phyloP scores from a whole-genome alignment of 1,140 invertebrate genomes.

The Euura saliciscinereae region DNA sequence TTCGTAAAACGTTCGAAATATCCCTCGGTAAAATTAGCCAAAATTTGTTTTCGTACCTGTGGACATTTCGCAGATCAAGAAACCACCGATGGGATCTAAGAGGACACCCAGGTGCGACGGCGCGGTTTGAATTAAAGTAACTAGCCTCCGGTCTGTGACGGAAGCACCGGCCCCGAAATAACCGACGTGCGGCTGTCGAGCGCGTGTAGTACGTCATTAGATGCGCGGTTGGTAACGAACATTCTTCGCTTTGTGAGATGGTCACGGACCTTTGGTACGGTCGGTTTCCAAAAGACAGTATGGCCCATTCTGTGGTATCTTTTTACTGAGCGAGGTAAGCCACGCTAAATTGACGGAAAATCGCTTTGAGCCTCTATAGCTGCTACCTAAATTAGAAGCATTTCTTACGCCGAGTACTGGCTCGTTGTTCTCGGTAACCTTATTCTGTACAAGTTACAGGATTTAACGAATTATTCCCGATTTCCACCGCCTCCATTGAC shows the following conservation, averaged over 20 bases:
- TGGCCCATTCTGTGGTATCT: slow-evolving; percentile 25
- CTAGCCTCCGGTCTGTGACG: neutral
- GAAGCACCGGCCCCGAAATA: slow-evolving; percentile 6
- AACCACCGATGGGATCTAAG: neutral
- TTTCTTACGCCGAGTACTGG: neutral
- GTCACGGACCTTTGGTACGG: slow-evolving; percentile 17
- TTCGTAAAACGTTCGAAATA: too few species aligned
- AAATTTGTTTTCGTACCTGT: neutral
- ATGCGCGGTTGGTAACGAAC: slow-evolving; percentile 42
- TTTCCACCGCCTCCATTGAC: neutral
- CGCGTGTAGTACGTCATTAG: slow-evolving; percentile 38
- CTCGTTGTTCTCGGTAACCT: slow-evolving; percentile 5
- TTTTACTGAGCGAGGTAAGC: slow-evolving; percentile 15
- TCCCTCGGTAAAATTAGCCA: too few species aligned
- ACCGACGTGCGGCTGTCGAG: neutral
- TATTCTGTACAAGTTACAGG: neutral
- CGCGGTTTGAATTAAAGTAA: neutral
- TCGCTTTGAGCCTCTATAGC: slow-evolving; percentile 14
- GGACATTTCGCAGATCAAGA: neutral
- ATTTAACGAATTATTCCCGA: neutral
- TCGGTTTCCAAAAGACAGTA: slow-evolving; percentile 35
- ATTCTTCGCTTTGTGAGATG: slow-evolving; percentile 40
- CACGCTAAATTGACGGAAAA: slow-evolving; percentile 29
- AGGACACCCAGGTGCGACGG: slow-evolving; percentile 3
- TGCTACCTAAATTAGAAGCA: slow-evolving; percentile 5